Conservation (phyloP, 1,140 invertebrate species). For the Drosophila kanapiae region DNA sequence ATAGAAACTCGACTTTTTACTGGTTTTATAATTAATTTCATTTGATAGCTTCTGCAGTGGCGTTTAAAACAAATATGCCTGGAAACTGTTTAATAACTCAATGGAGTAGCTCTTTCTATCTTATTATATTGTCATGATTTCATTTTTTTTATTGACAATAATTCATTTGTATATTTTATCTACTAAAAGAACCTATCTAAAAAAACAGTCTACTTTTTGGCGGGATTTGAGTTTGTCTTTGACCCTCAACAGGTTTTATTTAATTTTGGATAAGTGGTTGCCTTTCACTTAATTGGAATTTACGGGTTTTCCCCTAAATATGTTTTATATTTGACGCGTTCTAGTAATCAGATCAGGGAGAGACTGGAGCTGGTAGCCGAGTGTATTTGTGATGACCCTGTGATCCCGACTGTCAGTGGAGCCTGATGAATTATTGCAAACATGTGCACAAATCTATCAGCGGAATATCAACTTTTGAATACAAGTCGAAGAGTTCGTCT, state of each 20-base stretch:
- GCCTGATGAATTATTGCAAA: constrained; percentile 70
- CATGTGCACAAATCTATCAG: constrained; percentile 79
- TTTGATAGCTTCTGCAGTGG: neutral
- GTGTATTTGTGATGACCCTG: constrained; percentile 34
- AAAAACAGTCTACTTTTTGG: neutral
- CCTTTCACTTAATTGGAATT: too few relatives aligned
- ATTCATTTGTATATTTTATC: neutral
- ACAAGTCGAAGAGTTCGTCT: constrained; percentile 67
- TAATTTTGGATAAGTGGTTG: too few relatives aligned
- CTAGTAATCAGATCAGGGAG: too few relatives aligned
- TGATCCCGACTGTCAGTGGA: constrained; percentile 58
- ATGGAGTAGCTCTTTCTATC: neutral
- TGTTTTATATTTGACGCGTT: neutral
- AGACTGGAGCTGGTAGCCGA: neutral
- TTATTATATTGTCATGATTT: neutral
- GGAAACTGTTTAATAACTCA: neutral
- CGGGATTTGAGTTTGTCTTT: neutral
- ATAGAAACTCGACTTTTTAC: too few relatives aligned
- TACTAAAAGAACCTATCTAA: neutral
- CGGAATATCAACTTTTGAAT: constrained; percentile 57
- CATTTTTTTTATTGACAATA: neutral
- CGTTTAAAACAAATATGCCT: constrained; percentile 1
- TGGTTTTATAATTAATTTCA: neutral
- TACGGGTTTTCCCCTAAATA: neutral
- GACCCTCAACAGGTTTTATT: neutral